Evolutionary conservation across 2,113 vertebrate genomes (phyloP), one percentile per base, ranked within the genome.

Genomic region (Laticauda laticaudata): DNA sequence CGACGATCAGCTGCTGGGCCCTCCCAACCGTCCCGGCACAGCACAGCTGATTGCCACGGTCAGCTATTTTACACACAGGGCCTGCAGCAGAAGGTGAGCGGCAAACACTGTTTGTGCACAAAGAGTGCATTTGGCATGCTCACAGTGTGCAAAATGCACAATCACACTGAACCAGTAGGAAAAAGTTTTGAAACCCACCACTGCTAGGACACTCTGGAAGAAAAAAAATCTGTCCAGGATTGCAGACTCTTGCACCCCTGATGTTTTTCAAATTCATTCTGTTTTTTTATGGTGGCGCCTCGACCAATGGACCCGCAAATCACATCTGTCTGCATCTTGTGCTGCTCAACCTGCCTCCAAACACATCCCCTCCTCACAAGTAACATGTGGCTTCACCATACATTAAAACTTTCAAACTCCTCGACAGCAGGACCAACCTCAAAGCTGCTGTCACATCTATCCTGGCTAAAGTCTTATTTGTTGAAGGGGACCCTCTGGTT

Each of bases 391-490:
- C 87, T 92, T 51, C 18, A 43, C 29, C 75, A 29, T 95, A 93
- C 29, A 94, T 43, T 91, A 90, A 95, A 90, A 90, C 3, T 94
- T 61, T 94, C 69, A 89, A 94, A 95, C 3, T 86, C 56, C 85
- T 93, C 85, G 92, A 91, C 92, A 29, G 39, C 59, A 91, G 88
- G 91, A 94, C 96, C 96, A 94, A 92, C 93, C 92, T 75, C 85
- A 75, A 95, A 95, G 48, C 0, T 43, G 93, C 92, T 94, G 88
- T 92, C 94, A 34, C 93, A 95, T 95, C 93, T 75, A 86, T 97
- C 92, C 93, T 69, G 96, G 93, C 90, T 54, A 94, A 95, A 95
- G 89, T 91, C 43, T 51, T 94, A 93, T 96, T 96, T 96, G 92
- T 94, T 92, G 93, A 96, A 94, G 92, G 90, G 88, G 48, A 94